A percentile compares a stretch with the other conserved stretches of the same genome.
phyloP scores from a whole-genome alignment of 1,140 invertebrate species.

The Drosophila funebris region DNA sequence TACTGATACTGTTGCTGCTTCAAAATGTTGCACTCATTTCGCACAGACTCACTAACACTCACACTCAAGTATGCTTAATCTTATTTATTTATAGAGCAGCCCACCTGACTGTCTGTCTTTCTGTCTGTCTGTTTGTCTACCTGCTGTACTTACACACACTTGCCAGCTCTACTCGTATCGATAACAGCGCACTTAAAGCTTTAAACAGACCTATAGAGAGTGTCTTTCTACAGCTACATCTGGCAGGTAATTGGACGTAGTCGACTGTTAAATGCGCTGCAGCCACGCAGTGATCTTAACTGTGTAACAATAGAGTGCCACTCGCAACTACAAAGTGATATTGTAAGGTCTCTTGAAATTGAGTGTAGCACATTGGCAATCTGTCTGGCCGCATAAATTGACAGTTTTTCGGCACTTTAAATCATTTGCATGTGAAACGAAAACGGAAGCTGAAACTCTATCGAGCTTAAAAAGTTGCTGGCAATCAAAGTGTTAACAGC shows the following conservation, averaged over 20 bases:
- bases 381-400: constrained; percentile 50
- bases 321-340: not conserved
- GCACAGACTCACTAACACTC: constrained; percentile 34
- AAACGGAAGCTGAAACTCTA: constrained; percentile 16
- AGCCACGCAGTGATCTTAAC: constrained; percentile 6
- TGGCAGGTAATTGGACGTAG: constrained; percentile 51
- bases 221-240: not conserved
- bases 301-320: constrained; percentile 15
- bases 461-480: constrained; percentile 60
- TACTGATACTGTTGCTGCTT: constrained; percentile 10
- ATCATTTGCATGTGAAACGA: constrained; percentile 65
- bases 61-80: constrained; percentile 66
- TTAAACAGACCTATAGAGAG: constrained; percentile 6
- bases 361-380: no score
- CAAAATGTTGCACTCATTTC: constrained; percentile 55
- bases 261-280: constrained; percentile 67
- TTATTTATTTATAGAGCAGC: constrained; percentile 72
- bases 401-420: constrained; percentile 56
- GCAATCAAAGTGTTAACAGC: constrained; percentile 79
- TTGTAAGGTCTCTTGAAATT: not conserved
- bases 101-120: not conserved
- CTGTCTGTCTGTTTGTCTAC: not conserved
- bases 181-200: constrained; percentile 24
- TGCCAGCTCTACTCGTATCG: constrained; percentile 36
- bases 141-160: constrained; percentile 12